Base-by-base conservation (phyloP, 1,140 invertebrate genomes). In the Heliothis virescens region DNA sequence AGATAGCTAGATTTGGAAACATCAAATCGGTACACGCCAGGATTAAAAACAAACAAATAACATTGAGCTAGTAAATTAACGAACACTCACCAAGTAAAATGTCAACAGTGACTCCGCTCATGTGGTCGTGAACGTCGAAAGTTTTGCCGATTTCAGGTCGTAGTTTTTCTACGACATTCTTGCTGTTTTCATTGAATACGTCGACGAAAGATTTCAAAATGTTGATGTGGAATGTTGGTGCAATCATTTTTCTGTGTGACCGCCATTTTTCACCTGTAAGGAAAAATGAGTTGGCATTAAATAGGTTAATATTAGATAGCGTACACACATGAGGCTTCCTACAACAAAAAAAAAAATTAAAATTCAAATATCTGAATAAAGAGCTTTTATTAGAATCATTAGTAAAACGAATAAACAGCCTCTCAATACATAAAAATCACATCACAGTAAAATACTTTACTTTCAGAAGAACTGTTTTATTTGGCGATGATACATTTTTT, bases 201-300 rank as follows among this genome's bases (percentile, higher is more conserved):
- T 96, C 96, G 2, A 99, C 94, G 87, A 99, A 99, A 18, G 98
- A 97, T 89, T 99, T 98, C 1, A 99, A 92, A 59, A 99, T 98
- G 79, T 97, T 98, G 86, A 98, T 96, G 91, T 99, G 98, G 93
- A 99, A 99, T 1, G 98, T 97, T 0, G 99, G 99, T 0, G 98
- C 98, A 60, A 99, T 97, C 87, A 99, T 96, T 94, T 98, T 99
- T 16, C 98, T 95, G 84, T 98, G 96, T 1, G 95, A 95, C 15
- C 96, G 95, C 98, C 98, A 99, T 94, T 98, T 98, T 60, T 96
- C 96, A 16, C 98, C 97, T 93, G 4, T 41, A 7, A 21, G 29
- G 47, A 50, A 7, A 50, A 52, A 11, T 69, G 7, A 11, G 34
- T 26, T 29, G 2, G 21, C 0, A 2, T 2, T 18, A 60, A 60